Evolutionary conservation across 2,113 vertebrate species (phyloP), one percentile per base, ranked within the genome.

Genomic region (Salvelinus sp.): DNA sequence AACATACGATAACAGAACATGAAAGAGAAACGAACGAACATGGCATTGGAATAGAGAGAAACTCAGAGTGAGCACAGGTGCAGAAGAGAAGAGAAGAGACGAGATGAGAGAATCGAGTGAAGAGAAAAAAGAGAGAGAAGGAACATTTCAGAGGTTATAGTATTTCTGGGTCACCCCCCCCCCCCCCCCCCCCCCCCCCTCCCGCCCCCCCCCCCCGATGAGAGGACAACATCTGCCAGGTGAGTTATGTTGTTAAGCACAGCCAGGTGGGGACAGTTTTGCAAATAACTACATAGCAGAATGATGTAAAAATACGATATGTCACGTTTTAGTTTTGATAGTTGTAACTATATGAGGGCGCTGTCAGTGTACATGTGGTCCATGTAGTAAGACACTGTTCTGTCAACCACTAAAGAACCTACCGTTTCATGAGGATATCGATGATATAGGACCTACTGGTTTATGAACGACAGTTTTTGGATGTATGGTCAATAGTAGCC

Each of bases 61-160:
- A 13, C 25, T 13, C 20, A 28, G 22, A 54, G 58, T 23, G 1
- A 64, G 62, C 33, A 47, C 48, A 22, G 64, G 64, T 27, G 62
- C 30, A 47, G 25, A 72, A 54, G 25, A 72, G 69, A 63, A 54
- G 69, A 78, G 76, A 62, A 33, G 6, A 30, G 70, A 30, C n/a
- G n/a, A n/a, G n/a, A n/a, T n/a, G 23, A 72, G 50, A 72, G 69
- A 44, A 10, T 9, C 1, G 38, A 12, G 7, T 10, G 38, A 44
- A 44, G 38, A 12, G 38, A 44, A 44, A 44, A 44, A 10, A 44
- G 2, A 2, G 2, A 5, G 30, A 73, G 27, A 14, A 54, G 50
- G 50, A 54, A 66, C 2, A 14, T 27, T 14, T 38, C 67, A 70
- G 38, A 66, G 27, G 27, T 5, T 14, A 28, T 27, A 28, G 30